Percentiles rank a stretch among this genome's conserved stretches.
Evolutionary conservation across 2,113 vertebrate genomes (phyloP).

Genomic region (Nothocercus julius): DNA sequence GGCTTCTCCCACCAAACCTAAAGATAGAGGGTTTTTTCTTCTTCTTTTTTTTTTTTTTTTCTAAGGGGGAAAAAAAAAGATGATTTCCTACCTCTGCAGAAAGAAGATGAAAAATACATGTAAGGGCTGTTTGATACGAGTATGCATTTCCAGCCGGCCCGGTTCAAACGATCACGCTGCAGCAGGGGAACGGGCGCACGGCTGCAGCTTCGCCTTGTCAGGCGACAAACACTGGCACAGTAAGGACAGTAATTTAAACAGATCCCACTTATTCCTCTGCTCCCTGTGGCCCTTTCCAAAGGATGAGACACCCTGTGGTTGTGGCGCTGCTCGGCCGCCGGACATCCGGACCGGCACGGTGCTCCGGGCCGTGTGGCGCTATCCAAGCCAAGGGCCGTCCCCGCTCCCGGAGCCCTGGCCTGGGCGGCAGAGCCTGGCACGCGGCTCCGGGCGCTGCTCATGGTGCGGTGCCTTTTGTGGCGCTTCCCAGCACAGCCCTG

Average conservation of each 20-base stretch:
- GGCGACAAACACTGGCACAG: background rate
- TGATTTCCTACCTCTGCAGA: conserved; percentile 26
- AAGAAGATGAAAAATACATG: background rate
- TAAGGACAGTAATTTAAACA: conserved; percentile 21
- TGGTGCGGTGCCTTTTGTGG: too few species aligned
- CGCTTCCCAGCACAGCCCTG: too few species aligned
- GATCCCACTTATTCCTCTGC: background rate
- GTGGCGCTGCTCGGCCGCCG: rapidly evolving
- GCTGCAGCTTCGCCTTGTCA: background rate
- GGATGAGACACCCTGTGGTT: background rate
- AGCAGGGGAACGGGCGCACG: background rate
- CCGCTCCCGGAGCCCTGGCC: too few species aligned
- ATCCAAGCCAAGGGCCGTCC: too few species aligned
- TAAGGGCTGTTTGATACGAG: background rate
- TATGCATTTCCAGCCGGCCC: background rate
- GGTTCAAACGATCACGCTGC: background rate
- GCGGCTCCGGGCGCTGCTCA: too few species aligned
- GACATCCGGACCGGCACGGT: rapidly evolving
- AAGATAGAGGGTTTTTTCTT: conserved; percentile 2
- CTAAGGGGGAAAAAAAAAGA: background rate
- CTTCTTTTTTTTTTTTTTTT: background rate
- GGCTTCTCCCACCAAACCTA: conserved; percentile 55
- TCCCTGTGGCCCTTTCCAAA: conserved; percentile 49
- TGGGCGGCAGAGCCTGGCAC: too few species aligned
- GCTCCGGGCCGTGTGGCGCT: rapidly evolving